Conservation (phyloP, 2,888 invertebrate genomes). For the Ptilodon capucinus region DNA sequence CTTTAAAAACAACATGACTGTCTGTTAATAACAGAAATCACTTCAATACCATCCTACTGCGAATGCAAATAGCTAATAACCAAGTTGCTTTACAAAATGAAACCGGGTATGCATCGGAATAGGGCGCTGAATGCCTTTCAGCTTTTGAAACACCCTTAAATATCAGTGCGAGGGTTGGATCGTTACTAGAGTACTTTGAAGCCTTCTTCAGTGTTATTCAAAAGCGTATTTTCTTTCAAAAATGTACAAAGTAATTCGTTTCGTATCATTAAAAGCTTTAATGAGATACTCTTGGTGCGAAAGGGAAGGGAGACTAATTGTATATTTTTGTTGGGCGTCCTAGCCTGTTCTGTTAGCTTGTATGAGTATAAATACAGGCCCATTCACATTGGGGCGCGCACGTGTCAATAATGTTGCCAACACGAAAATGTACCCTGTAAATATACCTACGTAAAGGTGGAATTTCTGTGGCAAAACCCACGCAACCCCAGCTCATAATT, state of each 20-base stretch:
- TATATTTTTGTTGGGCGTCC: neutral
- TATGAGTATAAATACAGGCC: neutral
- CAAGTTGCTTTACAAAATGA: constrained; percentile 8
- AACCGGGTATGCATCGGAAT: constrained; percentile 17
- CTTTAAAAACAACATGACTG: too few species aligned
- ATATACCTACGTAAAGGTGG: too few species aligned
- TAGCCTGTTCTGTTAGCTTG: neutral
- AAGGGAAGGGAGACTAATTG: neutral
- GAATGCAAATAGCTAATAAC: neutral
- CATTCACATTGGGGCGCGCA: too few species aligned
- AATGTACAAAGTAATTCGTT: neutral
- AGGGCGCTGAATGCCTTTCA: constrained; percentile 29
- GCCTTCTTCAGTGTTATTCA: neutral
- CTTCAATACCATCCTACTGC: too few species aligned
- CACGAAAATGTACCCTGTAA: too few species aligned
- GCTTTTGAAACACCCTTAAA: constrained; percentile 33
- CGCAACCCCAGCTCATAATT: too few species aligned
- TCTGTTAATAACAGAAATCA: too few species aligned
- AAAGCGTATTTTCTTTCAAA: constrained; percentile 4
- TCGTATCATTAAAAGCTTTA: neutral
- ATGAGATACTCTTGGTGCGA: neutral
- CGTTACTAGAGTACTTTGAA: neutral
- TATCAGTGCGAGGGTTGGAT: constrained; percentile 10
- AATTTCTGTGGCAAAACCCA: too few species aligned
- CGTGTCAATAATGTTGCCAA: too few species aligned